Percentiles rank a stretch among this genome's conserved stretches.
Conservation (phyloP, 2,888 invertebrate genomes). For the Meiosimyza platycephala region DNA sequence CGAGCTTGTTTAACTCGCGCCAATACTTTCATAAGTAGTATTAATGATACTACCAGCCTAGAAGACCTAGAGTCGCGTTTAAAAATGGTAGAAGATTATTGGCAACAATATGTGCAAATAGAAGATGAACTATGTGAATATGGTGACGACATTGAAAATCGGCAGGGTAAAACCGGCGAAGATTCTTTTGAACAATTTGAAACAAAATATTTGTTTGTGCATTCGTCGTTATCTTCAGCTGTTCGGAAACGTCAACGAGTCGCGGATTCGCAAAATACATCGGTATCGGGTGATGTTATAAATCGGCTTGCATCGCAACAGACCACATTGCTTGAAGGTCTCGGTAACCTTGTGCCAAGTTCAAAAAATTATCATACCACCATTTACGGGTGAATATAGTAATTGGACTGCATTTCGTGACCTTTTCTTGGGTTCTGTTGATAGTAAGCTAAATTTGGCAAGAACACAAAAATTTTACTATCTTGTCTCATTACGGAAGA, state of each 20-base stretch:
- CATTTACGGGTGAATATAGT: conserved; percentile 25
- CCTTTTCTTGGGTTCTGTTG: conserved; percentile 29
- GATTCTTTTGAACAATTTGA: conserved; percentile 11
- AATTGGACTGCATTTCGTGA: conserved; percentile 27
- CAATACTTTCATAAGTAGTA: neutral
- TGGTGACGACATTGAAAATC: neutral
- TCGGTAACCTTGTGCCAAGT: neutral
- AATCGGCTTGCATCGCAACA: neutral
- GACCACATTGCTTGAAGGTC: neutral
- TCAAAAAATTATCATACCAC: conserved; percentile 15
- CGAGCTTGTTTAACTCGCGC: neutral
- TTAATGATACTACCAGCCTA: neutral
- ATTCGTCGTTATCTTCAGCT: neutral
- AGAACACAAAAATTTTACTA: conserved; percentile 33
- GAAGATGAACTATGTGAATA: conserved; percentile 9
- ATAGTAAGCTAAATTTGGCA: conserved; percentile 15
- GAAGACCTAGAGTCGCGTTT: conserved; percentile 2
- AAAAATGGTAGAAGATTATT: conserved; percentile 14
- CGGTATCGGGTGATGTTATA: neutral
- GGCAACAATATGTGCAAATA: conserved; percentile 5
- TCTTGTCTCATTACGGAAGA: conserved; percentile 32
- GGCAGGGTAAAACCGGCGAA: neutral
- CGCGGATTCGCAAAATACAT: neutral
- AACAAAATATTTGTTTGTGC: conserved; percentile 8
- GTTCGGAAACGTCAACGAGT: neutral